Base-by-base conservation (phyloP, 2,797 vertebrate genomes). In the Dallia pectoralis region DNA sequence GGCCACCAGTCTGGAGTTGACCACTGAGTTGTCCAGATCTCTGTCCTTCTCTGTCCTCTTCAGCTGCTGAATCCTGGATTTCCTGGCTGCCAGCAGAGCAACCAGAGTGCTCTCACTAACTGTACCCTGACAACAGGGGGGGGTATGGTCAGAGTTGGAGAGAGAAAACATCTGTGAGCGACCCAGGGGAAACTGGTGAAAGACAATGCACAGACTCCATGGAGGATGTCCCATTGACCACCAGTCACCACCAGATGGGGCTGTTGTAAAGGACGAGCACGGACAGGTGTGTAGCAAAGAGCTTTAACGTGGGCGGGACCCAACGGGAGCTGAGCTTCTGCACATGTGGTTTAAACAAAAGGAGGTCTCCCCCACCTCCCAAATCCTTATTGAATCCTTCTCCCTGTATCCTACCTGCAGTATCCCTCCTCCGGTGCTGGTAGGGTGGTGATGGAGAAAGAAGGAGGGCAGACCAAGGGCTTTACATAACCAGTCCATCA, bases 401-500 rank as follows among this genome's bases (percentile, higher is more conserved):
- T 47, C 22, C 65, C 63, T 67, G 22, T 33, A 3, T 19, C 30
- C 59, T 73, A 98, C 97, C 95, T 99, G 97, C 19, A 99, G 83
- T 4, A 99, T 93, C 1, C 97, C 97, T 77, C 97, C 97, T 0
- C 97, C 97, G 36, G 83, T 91, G 83, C 97, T 96, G 72, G 94
- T 44, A 0, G 95, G 93, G 69, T 97, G 94, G 81, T 98, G 87
- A 72, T 99, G 97, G 49, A 97, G 87, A 84, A 98, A 99, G 80
- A 94, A 93, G 51, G 93, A 87, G 0, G 97, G 97, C 30, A 99
- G 97, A 0, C 95, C 97, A 73, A 99, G 87, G 70, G 97, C 97
- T 91, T 97, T 96, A 71, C 96, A 97, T 83, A 99, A 76, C 97
- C 97, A 99, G 82, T 99, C 97, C 95, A 97, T 94, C 74, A 99